Percentiles rank a stretch among this genome's conserved stretches.
Evolutionary conservation across 2,888 invertebrate genomes (phyloP).

Genomic region (Strigamia crassipes): DNA sequence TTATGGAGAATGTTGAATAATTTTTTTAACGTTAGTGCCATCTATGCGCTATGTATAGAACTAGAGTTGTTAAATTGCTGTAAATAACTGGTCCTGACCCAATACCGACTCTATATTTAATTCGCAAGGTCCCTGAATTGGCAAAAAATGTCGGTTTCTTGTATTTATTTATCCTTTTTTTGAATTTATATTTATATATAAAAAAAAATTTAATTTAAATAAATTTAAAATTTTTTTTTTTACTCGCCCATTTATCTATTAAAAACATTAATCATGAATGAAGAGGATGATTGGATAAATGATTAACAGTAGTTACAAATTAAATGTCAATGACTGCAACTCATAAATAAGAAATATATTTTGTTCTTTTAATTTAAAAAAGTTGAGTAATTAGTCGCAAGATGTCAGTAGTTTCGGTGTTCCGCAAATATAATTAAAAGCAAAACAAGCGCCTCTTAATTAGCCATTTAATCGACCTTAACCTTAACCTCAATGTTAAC

Average conservation of each 20-base stretch:
- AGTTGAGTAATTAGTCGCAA: neutral
- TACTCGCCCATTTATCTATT: neutral
- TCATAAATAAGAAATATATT: neutral
- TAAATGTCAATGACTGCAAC: constrained; percentile 13
- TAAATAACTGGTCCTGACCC: constrained; percentile 7
- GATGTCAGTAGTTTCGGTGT: neutral
- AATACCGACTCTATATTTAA: constrained; percentile 4
- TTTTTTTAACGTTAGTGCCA: neutral
- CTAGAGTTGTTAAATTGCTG: neutral
- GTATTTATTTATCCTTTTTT: too few species aligned
- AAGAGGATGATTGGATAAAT: constrained; percentile 24
- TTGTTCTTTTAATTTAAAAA: neutral
- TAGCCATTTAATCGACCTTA: neutral
- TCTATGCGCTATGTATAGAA: neutral
- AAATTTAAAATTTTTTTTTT: neutral
- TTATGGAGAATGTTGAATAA: neutral
- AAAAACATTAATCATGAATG: neutral
- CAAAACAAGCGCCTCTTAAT: neutral
- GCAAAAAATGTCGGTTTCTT: neutral
- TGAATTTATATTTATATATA: too few species aligned
- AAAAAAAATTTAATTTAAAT: neutral
- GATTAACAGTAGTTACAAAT: constrained; percentile 30
- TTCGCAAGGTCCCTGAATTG: neutral
- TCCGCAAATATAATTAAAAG: neutral
- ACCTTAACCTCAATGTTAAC: neutral